A percentile compares a stretch with the other conserved stretches of the same genome.
Evolutionary conservation across 2,797 vertebrate species (phyloP).

Genomic region (Epinephelus coioides): DNA sequence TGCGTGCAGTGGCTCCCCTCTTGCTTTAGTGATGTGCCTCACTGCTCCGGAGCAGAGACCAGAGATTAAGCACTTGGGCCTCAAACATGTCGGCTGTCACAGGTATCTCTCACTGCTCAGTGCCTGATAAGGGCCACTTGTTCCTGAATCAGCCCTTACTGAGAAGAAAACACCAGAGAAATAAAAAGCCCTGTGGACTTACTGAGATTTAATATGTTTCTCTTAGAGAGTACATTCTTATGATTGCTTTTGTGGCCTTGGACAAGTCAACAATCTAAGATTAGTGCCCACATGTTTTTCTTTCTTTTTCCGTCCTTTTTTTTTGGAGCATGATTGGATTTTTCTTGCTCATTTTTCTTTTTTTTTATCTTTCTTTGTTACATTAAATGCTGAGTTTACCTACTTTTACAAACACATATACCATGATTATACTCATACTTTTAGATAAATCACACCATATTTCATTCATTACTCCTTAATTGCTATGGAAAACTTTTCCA

Average conservation of each 20-base stretch:
- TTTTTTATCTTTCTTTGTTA: not conserved
- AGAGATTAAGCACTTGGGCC: conserved; percentile 81
- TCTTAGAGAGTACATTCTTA: conserved; percentile 34
- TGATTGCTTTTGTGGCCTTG: conserved; percentile 59
- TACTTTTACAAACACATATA: not conserved
- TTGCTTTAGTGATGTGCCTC: conserved; percentile 67
- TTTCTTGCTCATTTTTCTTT: not conserved
- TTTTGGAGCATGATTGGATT: conserved; percentile 24
- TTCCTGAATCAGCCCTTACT: conserved; percentile 58
- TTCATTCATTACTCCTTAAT: not conserved
- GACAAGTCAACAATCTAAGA: conserved; percentile 40
- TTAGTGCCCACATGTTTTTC: not conserved
- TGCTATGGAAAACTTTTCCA: not conserved
- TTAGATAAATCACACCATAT: not conserved
- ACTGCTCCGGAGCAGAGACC: conserved; percentile 70
- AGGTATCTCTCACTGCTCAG: conserved; percentile 74
- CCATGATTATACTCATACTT: not conserved
- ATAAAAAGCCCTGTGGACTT: conserved; percentile 41
- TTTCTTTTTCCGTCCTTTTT: not conserved
- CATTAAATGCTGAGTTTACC: conserved; percentile 1
- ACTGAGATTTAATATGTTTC: conserved; percentile 58
- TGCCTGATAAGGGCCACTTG: conserved; percentile 78
- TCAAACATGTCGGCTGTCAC: conserved; percentile 78
- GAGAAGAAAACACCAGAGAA: conserved; percentile 58
- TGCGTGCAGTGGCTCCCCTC: conserved; percentile 46